Evolutionary conservation across 2,888 invertebrate genomes (phyloP), one percentile per base, ranked within the genome.

Genomic region (Tupiocoris notatus): DNA sequence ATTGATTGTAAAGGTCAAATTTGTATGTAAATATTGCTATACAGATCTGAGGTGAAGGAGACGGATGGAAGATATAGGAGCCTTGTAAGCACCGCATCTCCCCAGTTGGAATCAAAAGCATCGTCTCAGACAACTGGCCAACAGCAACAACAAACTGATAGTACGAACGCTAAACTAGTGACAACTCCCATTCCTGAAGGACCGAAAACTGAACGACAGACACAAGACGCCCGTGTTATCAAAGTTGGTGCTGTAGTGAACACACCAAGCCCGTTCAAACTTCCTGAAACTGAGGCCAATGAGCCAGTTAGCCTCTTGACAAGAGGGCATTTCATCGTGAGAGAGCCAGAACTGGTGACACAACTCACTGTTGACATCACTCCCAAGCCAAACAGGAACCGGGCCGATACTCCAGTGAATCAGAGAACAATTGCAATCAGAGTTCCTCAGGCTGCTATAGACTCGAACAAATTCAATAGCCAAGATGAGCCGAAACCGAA

Each of bases 11-110:
- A 68, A 58, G 70, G 22, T 57, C 73, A 56, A 66, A 65, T 68
- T 59, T 76, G 57, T 75, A 58, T 76, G 68, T 76, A 76, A 68
- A 76, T 76, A 76, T 76, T 76, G 76, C 67, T 70, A 76, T 24
- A 68, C 68, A 76, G 76, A 76, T 76, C 68, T 76, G 76, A 76
- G 76, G 76, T 76, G 68, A 76, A 76, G 76, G 76, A 76, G 76
- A n/a, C 76, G 25, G 75, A 75, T 25, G 75, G 62, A 61, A 75
- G 67, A 65, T 21, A 63, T 65, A 65, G 59, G 62, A 67, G 68
- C 66, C 66, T 54, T 66, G 75, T 75, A 75, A 75, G 75, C 75
- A 66, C 75, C 65, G 75, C 61, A 58, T 66, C 75, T 66, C 66
- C 75, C 39, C 58, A 57, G 75, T 56, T 25, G 66, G 75, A 62